Evolutionary conservation across 2,113 vertebrate species (phyloP), one percentile per base, ranked within the genome.

Genomic region (Peucedramus taeniatus): DNA sequence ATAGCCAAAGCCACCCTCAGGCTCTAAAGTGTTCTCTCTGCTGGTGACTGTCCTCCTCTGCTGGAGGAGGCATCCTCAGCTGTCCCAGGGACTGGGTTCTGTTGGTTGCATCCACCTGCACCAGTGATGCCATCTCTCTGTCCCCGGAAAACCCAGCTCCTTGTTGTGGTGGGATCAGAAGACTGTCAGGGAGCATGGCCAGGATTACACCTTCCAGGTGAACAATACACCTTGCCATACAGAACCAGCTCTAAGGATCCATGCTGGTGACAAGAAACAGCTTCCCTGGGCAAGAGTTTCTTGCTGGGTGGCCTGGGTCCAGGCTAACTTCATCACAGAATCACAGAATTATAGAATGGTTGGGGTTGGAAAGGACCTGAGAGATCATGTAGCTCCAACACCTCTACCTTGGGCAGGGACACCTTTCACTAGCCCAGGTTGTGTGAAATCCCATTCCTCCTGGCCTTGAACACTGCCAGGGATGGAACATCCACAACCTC

Each of bases 301-400:
- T 63, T 50, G 19, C 24, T 49, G 64, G n/a, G 40, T 20, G 27
- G 19, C 24, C 47, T 82, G 44, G 24, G 16, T 15, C 18, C n/a
- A 42, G 16, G 42, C n/a, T 64, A 70, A 49, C 17, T 70, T 39
- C 19, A 54, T 39, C 7, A 63, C 0, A 33, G 74, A 54, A 53
- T 61, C 18, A 70, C 5, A 11, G 54, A 70, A 54, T 61, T 54
- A 24, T 28, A 70, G 10, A 54, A 54, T 47, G 16, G 20, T 26
- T 79, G 69, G 40, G 8, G 7, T 24, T 70, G 47, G 47, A 63
- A 63, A 63, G 10, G 24, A 47, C 10, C n/a, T 63, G n/a, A 40
- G 30, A 63, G 10, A 47, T 26, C 23, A 8, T 26, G 19, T 26
- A 17, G 9, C 39, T 87, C 47, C 39, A 79, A 28, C 0, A 0